Evolutionary conservation across 1,140 invertebrate genomes (phyloP), one percentile per base, ranked within the genome.

Genomic region (Trialeurodes vaporariorum): DNA sequence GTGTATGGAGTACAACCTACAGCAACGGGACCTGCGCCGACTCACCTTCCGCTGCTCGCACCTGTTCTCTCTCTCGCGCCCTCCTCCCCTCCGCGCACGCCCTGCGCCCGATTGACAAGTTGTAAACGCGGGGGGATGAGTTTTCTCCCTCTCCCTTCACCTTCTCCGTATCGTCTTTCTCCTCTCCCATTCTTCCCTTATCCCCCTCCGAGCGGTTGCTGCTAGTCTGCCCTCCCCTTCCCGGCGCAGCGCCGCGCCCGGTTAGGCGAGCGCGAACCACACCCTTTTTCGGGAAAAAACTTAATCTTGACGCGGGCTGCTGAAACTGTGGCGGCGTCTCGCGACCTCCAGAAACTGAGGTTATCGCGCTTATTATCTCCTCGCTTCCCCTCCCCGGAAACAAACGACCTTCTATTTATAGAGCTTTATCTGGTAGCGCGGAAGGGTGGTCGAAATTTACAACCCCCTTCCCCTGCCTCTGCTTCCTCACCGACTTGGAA

Each of bases 181-280:
- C n/a, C n/a, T n/a, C n/a, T n/a, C n/a, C n/a, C n/a, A n/a, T n/a
- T n/a, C n/a, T n/a, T n/a, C n/a, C n/a, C n/a, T n/a, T n/a, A 49
- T 17, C 34, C 34, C 34, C 59, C 70, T 23, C 27, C 24, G n/a
- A 49, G 34, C 34, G 5, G 5, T 49, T 49, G 5, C 34, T 17
- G 27, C n/a, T 68, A 58, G 63, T 9, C 59, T 25, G 25, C 62
- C 67, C 23, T 26, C 65, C 67, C 22, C 24, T 68, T n/a, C n/a
- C n/a, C n/a, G n/a, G n/a, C n/a, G n/a, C n/a, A n/a, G n/a, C n/a
- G n/a, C n/a, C 49, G 34, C 71, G 49, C 68, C 65, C 60, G n/a
- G n/a, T n/a, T n/a, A n/a, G n/a, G n/a, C n/a, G n/a, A n/a, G n/a
- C 68, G 67, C 76, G 76, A 69, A 77, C 76, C 58, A 74, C 76